Percentiles rank a stretch among this genome's conserved stretches.
These are phyloP conservation scores for Drosophila longiperda DNA, from an alignment of 2,888 invertebrate species.

Conservation along the genomic window DNA sequence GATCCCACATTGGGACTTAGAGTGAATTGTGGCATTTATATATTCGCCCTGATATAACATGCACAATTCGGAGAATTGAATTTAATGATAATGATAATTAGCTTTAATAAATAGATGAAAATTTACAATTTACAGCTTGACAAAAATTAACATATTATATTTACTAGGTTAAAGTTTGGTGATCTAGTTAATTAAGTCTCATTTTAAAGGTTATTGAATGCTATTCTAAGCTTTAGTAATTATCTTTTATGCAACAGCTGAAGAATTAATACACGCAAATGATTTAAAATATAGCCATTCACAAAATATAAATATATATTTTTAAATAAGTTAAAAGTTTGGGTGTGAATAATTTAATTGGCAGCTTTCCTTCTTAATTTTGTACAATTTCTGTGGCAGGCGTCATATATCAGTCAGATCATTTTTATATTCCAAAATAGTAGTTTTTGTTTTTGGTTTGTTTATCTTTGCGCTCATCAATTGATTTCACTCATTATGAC, in stretches of 20 bases:
- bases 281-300: background rate
- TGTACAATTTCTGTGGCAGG: background rate
- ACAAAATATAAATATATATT: background rate
- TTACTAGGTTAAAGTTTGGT: background rate
- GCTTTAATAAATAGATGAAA: background rate
- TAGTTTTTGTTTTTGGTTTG: background rate
- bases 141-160: background rate
- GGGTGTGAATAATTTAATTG: background rate
- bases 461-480: background rate
- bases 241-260: background rate
- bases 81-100: constrained; percentile 21
- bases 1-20: constrained; percentile 47
- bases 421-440: constrained; percentile 3
- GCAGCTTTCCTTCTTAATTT: background rate
- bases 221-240: background rate
- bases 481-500: constrained; percentile 24
- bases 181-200: background rate
- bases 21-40: constrained; percentile 23
- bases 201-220: background rate
- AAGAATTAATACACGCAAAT: background rate
- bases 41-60: constrained; percentile 57
- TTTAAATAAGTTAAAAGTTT: background rate
- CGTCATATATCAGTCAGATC: background rate
- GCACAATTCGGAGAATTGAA: constrained; percentile 21
- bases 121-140: background rate